These are phyloP conservation scores for Cranoglanis bouderius DNA, from an alignment of 2,113 vertebrate genomes.

Conservation along the genomic window DNA sequence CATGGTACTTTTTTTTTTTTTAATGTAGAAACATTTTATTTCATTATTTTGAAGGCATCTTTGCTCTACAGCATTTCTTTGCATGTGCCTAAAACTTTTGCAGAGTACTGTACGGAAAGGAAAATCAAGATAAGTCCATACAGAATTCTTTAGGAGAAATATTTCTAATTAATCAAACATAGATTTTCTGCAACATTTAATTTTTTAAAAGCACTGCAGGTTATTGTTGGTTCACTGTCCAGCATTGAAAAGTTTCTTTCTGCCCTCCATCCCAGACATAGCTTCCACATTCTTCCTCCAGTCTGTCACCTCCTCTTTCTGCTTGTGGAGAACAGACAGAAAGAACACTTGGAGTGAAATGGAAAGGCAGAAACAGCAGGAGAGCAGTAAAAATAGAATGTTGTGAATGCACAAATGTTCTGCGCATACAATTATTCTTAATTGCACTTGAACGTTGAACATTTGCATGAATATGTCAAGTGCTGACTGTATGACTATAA, in stretches of 20 bases:
- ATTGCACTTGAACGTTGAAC: conserved; percentile 10
- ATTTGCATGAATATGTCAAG: conserved; percentile 13
- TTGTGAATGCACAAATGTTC: neutral
- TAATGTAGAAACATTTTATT: too few relatives aligned
- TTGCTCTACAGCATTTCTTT: too few relatives aligned
- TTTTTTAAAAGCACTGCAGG: neutral
- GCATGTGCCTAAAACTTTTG: too few relatives aligned
- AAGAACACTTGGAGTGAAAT: conserved; percentile 27
- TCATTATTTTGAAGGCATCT: too few relatives aligned
- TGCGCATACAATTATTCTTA: conserved; percentile 23
- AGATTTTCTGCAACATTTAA: neutral
- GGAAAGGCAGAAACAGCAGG: conserved; percentile 23
- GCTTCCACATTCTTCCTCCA: conserved; percentile 73
- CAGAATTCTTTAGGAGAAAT: neutral
- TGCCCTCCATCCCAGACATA: conserved; percentile 71
- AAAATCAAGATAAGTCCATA: neutral
- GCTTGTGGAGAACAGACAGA: conserved; percentile 27
- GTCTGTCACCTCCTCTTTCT: conserved; percentile 67
- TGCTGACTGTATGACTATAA: neutral
- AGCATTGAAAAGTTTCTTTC: conserved; percentile 69
- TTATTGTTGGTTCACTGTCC: conserved; percentile 47
- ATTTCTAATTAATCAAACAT: neutral
- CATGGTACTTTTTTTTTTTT: too few relatives aligned
- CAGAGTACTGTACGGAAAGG: too few relatives aligned
- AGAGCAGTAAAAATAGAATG: conserved; percentile 29